Evolutionary conservation across 2,113 vertebrate genomes (phyloP), one percentile per base, ranked within the genome.

Genomic region (Lepus europaeus): DNA sequence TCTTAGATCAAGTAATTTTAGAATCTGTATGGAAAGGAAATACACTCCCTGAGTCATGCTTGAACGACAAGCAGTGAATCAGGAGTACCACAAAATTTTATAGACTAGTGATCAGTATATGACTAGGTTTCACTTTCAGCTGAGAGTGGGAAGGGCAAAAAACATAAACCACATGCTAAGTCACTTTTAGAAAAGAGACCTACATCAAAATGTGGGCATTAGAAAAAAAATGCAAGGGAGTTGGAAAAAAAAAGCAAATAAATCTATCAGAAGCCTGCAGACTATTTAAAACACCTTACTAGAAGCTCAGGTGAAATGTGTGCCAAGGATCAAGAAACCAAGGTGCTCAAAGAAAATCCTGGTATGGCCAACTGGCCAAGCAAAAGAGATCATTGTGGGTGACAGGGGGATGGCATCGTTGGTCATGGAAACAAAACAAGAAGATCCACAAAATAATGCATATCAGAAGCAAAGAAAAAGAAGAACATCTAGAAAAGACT

Each of bases 21-120:
- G 96, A 96, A 81, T 84, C 70, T 91, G 96, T 80, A 87, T 95
- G 91, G 94, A 93, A 96, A 94, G 89, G 73, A 96, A 94, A 93
- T 90, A 64, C 49, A 87, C 36, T 45, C 45, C 45, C 45, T 69
- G 81, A 89, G 45, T 81, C 79, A 56, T 89, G 25, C 84, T 94
- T 91, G 81, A 95, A 89, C 96, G 76, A 89, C 87, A 97, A 89
- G 89, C 95, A 96, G 80, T 87, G 56, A 95, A 95, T 96, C 93
- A 94, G 83, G 88, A 96, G 95, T 95, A 91, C 69, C 72, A 95
- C 56, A 93, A 96, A 94, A 36, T 53, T 91, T 89, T 72, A 73
- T 86, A 80, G 95, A 94, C 93, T 94, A 96, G 91, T 87, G 83
- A 96, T 97, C 72, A 81, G 87, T 87, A 51, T 90, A 80, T 81